Percentiles rank a stretch among this genome's conserved stretches.
Conservation (phyloP, 1,140 invertebrate species). For the Apis laboriosa region DNA sequence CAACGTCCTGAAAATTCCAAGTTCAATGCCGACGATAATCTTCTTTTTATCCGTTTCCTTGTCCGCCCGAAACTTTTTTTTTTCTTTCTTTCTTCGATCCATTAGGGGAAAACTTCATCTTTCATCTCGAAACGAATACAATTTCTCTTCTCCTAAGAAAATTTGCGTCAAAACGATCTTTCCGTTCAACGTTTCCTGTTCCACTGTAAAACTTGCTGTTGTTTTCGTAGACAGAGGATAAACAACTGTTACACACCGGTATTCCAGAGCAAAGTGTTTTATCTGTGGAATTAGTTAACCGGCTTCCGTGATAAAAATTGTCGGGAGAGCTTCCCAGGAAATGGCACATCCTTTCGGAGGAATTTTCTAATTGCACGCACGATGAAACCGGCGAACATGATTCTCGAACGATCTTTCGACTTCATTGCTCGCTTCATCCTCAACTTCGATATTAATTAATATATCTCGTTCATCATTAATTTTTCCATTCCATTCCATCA, state of each 20-base stretch:
- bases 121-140: too few species aligned
- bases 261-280: slow-evolving; percentile 20
- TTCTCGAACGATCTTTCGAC: not conserved
- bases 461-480: too few species aligned
- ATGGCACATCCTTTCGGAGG: slow-evolving; percentile 25
- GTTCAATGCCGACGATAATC: slow-evolving; percentile 23
- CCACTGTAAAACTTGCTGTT: not conserved
- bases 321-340: slow-evolving; percentile 38
- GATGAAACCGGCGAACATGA: not conserved
- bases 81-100: not conserved
- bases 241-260: slow-evolving; percentile 41
- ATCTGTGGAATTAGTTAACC: slow-evolving; percentile 28
- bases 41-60: not conserved
- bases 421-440: too few species aligned
- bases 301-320: slow-evolving; percentile 48
- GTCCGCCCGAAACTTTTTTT: not conserved
- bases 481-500: too few species aligned
- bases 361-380: slow-evolving; percentile 30
- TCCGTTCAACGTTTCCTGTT: not conserved
- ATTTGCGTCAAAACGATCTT: not conserved
- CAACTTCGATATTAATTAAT: too few species aligned
- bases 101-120: too few species aligned
- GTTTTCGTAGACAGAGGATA: slow-evolving; percentile 16
- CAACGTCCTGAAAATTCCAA: slow-evolving; percentile 17
- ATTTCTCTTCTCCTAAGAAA: not conserved